A percentile compares a stretch with the other conserved stretches of the same genome.
Conservation (phyloP, 2,888 invertebrate species). For the Cecidostiba fungosa region DNA sequence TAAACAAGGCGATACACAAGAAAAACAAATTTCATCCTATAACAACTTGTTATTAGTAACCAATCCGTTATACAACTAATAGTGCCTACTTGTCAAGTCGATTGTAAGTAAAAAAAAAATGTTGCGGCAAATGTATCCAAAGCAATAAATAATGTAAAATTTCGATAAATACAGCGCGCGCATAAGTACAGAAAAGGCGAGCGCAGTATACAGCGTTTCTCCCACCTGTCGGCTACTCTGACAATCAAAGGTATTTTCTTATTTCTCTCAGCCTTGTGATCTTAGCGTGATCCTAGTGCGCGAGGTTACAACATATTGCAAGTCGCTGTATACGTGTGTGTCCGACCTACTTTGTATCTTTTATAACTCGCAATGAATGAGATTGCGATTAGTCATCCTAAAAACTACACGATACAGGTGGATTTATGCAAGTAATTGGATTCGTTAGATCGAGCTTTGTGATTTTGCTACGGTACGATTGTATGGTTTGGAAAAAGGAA, state of each 20-base stretch:
- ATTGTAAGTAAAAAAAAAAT: neutral
- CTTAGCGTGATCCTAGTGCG: constrained; percentile 41
- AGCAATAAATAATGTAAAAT: neutral
- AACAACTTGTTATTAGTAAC: neutral
- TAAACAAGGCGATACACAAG: neutral
- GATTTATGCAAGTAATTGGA: constrained; percentile 24
- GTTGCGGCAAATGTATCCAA: neutral
- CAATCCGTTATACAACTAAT: neutral
- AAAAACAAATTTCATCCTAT: neutral
- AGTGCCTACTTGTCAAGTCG: neutral
- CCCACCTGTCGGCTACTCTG: neutral
- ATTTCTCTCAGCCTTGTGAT: constrained; percentile 49
- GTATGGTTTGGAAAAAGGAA: neutral
- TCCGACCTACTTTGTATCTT: constrained; percentile 51
- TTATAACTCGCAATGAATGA: constrained; percentile 42
- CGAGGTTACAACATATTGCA: constrained; percentile 41
- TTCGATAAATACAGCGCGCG: neutral
- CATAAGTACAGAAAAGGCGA: neutral
- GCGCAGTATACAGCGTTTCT: neutral
- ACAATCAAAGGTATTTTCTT: constrained; percentile 39
- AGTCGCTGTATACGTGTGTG: constrained; percentile 8
- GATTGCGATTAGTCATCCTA: constrained; percentile 54
- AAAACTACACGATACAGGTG: constrained; percentile 22
- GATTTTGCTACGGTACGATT: neutral
- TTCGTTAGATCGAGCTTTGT: constrained; percentile 5